These are phyloP conservation scores for Clarias magur DNA, from an alignment of 2,113 vertebrate species.

Conservation along the genomic window DNA sequence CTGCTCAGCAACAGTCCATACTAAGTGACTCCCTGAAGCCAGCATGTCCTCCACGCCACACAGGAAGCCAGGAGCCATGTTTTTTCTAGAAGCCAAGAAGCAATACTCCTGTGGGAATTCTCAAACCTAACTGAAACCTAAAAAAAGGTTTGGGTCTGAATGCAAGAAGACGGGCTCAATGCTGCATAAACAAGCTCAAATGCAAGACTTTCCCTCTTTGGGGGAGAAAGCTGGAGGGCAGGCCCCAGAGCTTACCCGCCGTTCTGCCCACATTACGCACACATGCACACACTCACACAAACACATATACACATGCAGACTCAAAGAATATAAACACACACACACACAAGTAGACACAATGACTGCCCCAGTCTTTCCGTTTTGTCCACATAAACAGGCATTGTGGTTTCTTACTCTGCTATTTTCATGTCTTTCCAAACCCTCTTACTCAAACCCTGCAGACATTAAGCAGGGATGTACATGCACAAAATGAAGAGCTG, in stretches of 20 bases:
- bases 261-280: slow-evolving; percentile 42
- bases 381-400: slow-evolving; percentile 55
- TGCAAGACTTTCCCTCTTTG: slow-evolving; percentile 76
- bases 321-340: slow-evolving; percentile 43
- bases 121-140: slow-evolving; percentile 69
- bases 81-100: slow-evolving; percentile 11
- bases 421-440: slow-evolving; percentile 46
- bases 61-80: slow-evolving; percentile 84
- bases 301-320: neutral
- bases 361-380: slow-evolving; percentile 45
- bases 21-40: slow-evolving; percentile 81
- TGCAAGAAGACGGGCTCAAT: slow-evolving; percentile 72
- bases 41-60: slow-evolving; percentile 88
- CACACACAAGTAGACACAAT: slow-evolving; percentile 54
- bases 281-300: slow-evolving; percentile 2
- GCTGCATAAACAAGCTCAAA: slow-evolving; percentile 73
- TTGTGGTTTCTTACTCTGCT: slow-evolving; percentile 48
- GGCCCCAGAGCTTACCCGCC: slow-evolving; percentile 51
- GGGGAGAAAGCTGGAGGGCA: slow-evolving; percentile 65
- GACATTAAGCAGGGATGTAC: slow-evolving; percentile 4
- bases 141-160: slow-evolving; percentile 60
- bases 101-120: slow-evolving; percentile 50
- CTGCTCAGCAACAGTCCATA: slow-evolving; percentile 85
- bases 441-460: slow-evolving; percentile 17
- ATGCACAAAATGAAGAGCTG: neutral